Evolutionary conservation across 2,797 vertebrate species (phyloP).

Genomic region (Rhinoraja longicauda): DNA sequence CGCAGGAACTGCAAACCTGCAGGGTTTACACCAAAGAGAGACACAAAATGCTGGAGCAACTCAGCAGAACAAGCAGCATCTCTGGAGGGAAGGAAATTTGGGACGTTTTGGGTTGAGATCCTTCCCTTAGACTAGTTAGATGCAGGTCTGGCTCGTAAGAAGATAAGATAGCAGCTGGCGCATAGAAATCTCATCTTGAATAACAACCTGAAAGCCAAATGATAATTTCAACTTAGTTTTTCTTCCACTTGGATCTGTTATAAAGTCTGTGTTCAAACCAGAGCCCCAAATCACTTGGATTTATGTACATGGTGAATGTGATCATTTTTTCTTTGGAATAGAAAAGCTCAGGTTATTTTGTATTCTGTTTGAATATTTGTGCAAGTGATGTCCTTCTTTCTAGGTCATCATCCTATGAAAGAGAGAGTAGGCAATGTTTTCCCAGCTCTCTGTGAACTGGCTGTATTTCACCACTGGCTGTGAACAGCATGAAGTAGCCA

Average conservation of each 20-base stretch:
- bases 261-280: neutral
- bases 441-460: neutral
- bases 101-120: no score
- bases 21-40: no score
- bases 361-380: neutral
- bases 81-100: no score
- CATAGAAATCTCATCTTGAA: no score
- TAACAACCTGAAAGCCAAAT: no score
- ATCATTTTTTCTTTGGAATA: neutral
- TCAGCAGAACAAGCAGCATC: no score
- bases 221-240: neutral
- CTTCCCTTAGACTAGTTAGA: no score
- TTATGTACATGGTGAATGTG: neutral
- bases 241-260: neutral
- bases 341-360: neutral
- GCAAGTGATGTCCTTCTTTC: neutral
- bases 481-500: neutral
- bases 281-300: neutral
- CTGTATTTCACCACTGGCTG: neutral
- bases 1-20: no score
- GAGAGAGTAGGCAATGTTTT: neutral
- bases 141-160: no score
- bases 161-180: no score
- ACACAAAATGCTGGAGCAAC: no score
- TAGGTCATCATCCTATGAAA: neutral